Percentiles rank a stretch among this genome's conserved stretches.
Conservation (phyloP, 2,797 vertebrate genomes). For the Xerus rutilus region DNA sequence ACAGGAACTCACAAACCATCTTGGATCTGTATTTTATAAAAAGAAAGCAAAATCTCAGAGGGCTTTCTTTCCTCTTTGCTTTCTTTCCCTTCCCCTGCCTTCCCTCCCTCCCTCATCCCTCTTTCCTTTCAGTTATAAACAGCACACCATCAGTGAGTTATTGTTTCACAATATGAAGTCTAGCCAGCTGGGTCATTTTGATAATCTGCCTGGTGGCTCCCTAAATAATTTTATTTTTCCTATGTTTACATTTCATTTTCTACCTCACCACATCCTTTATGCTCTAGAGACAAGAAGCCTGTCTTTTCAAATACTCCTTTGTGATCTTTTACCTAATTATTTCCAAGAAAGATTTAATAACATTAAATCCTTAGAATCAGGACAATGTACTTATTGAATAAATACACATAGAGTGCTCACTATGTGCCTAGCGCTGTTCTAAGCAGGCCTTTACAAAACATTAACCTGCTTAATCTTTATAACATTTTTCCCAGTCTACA, state of each 20-base stretch:
- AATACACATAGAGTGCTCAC: background rate
- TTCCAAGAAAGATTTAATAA: conserved; percentile 56
- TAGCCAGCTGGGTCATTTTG: conserved; percentile 45
- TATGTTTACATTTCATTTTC: conserved; percentile 63
- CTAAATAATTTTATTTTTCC: conserved; percentile 56
- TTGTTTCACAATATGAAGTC: conserved; percentile 13
- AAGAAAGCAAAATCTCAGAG: background rate
- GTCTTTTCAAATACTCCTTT: conserved; percentile 44
- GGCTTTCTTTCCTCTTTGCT: conserved; percentile 53
- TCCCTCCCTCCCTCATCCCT: conserved; percentile 7
- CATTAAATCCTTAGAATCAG: conserved; percentile 8
- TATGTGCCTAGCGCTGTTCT: background rate
- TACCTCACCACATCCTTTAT: background rate
- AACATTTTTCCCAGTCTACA: background rate
- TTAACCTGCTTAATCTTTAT: conserved; percentile 47
- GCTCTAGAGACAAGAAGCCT: conserved; percentile 27
- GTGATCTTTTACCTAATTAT: conserved; percentile 44
- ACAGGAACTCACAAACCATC: background rate
- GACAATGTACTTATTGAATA: background rate
- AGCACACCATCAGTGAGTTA: conserved; percentile 14
- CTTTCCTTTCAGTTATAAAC: conserved; percentile 64
- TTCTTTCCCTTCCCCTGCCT: background rate
- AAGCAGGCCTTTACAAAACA: conserved; percentile 28
- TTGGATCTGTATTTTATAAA: conserved; percentile 12
- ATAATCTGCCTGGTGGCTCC: conserved; percentile 20